A percentile compares a stretch with the other conserved stretches of the same genome.
Conservation (phyloP, 2,113 vertebrate species). For the Aspiorhynchus laticeps region DNA sequence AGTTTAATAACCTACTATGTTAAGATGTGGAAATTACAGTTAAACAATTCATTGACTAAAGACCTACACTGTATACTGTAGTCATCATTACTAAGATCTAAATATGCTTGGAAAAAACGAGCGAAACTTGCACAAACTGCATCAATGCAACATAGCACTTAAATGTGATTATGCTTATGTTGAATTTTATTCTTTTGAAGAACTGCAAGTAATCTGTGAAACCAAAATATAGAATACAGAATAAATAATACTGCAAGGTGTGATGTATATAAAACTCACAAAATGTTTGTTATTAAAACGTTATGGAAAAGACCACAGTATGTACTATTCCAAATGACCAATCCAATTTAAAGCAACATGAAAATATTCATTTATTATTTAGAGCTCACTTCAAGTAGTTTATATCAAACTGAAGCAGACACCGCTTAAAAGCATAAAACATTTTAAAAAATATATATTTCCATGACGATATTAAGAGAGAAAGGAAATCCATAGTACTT, state of each 20-base stretch:
- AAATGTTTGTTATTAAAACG: background rate
- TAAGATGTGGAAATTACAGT: background rate
- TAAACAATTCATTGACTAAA: background rate
- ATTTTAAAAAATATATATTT: background rate
- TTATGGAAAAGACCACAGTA: background rate
- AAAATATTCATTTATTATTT: background rate
- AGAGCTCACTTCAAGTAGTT: background rate
- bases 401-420: background rate
- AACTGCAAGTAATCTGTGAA: background rate
- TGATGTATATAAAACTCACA: background rate
- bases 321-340: background rate
- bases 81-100: background rate
- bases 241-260: background rate
- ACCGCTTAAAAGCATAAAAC: background rate
- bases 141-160: background rate
- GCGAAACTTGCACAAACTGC: background rate
- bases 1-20: too few relatives aligned
- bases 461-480: background rate
- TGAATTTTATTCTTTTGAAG: background rate
- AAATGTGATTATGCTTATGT: background rate
- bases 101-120: background rate
- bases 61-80: background rate
- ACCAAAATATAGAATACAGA: background rate
- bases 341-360: background rate
- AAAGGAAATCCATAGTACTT: background rate